Evolutionary conservation across 2,888 invertebrate genomes (phyloP).

Genomic region (Torymus tubicola): DNA sequence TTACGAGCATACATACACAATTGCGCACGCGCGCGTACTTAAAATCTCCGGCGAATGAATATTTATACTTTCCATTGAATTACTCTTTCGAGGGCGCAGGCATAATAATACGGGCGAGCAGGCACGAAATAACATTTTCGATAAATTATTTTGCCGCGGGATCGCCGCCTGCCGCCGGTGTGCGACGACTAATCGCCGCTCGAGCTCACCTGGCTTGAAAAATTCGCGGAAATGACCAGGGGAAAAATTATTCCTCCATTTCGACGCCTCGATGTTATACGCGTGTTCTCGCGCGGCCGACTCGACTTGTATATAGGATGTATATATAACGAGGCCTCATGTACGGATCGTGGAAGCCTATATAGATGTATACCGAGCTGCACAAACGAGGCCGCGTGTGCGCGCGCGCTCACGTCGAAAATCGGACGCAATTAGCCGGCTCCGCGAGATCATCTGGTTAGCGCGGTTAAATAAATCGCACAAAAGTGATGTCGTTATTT

Average conservation of each 20-base stretch:
- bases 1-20: not conserved
- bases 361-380: too few species aligned
- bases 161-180: constrained; percentile 62
- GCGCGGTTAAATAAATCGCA: constrained; percentile 55
- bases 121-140: constrained; percentile 69
- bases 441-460: constrained; percentile 57
- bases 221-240: constrained; percentile 39
- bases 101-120: constrained; percentile 43
- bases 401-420: constrained; percentile 45
- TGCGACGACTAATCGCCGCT: constrained; percentile 72
- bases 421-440: constrained; percentile 56
- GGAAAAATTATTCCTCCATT: constrained; percentile 54
- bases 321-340: too few species aligned
- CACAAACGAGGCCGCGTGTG: too few species aligned
- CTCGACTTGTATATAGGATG: too few species aligned
- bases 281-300: too few species aligned
- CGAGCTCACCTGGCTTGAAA: constrained; percentile 36
- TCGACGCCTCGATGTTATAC: constrained; percentile 17
- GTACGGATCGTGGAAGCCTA: too few species aligned
- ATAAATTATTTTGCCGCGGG: constrained; percentile 75
- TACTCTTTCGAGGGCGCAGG: constrained; percentile 69
- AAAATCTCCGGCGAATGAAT: constrained; percentile 74
- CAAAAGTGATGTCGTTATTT: constrained; percentile 55
- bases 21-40: constrained; percentile 62
- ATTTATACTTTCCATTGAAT: constrained; percentile 77